Percentiles rank a stretch among this genome's conserved stretches.
These are phyloP conservation scores for Mallotus villosus DNA, from an alignment of 2,797 vertebrate species.

Conservation along the genomic window DNA sequence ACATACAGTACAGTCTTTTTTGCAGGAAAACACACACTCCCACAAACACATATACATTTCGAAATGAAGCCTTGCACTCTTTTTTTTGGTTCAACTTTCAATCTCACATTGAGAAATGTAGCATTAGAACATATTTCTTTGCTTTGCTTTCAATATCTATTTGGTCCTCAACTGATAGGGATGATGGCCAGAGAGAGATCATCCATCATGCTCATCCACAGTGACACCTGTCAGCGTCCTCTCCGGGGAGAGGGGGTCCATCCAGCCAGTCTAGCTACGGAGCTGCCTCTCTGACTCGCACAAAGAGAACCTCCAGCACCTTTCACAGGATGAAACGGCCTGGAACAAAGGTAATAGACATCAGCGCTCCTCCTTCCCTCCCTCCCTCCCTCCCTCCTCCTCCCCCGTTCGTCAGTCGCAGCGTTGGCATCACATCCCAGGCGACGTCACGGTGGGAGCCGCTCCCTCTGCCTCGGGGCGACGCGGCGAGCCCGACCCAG, in stretches of 20 bases:
- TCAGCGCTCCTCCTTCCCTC: constrained; percentile 19
- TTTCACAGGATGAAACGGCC: constrained; percentile 20
- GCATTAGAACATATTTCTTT: not conserved
- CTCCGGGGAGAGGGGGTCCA: not conserved
- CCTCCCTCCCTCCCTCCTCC: not conserved
- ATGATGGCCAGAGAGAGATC: not conserved
- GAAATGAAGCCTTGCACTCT: too few species aligned
- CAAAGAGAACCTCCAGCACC: constrained; percentile 31
- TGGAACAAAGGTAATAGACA: constrained; percentile 16
- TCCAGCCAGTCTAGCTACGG: not conserved
- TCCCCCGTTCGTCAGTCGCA: not conserved
- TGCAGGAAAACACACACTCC: not conserved
- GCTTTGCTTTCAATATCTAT: not conserved
- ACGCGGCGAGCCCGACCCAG: constrained; percentile 7
- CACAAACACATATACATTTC: not conserved
- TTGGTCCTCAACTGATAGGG: constrained; percentile 31
- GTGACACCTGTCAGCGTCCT: constrained; percentile 10
- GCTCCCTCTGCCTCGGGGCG: constrained; percentile 5
- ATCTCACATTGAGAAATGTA: not conserved
- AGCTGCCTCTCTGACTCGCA: not conserved
- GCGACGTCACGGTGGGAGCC: constrained; percentile 1
- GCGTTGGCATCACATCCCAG: not conserved
- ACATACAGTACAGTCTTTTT: not conserved
- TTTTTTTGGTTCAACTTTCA: not conserved
- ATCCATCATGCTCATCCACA: constrained; percentile 1